phyloP scores from a whole-genome alignment of 2,797 vertebrate genomes.

The Micromesistius poutassou region DNA sequence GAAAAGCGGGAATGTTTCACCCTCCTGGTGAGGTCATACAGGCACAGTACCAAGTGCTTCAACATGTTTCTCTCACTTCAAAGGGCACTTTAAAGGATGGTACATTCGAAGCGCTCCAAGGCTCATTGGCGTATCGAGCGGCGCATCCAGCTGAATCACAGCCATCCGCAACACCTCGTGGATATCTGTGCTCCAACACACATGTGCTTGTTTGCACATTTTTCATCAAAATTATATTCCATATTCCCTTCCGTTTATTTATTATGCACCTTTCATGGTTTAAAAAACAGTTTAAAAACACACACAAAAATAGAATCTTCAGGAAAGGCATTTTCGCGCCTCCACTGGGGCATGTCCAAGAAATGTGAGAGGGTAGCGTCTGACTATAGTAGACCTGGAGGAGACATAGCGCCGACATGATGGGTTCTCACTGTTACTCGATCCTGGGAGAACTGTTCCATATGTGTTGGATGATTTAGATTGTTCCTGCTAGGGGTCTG shows the following conservation, averaged over 20 bases:
- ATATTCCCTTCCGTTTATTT: not conserved
- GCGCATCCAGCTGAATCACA: conserved; percentile 19
- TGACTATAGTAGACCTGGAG: not conserved
- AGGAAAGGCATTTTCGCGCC: not conserved
- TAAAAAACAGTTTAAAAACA: not conserved
- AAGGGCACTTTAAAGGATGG: conserved; percentile 38
- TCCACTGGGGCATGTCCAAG: not conserved
- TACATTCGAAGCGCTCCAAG: conserved; percentile 41
- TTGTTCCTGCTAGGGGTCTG: not conserved
- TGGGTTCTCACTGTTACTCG: not conserved
- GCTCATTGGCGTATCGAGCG: conserved; percentile 25
- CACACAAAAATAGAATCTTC: not conserved
- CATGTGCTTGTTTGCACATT: not conserved
- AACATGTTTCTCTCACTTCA: conserved; percentile 41
- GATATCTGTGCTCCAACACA: conserved; percentile 20
- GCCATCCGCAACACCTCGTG: conserved; percentile 30
- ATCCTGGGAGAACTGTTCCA: not conserved
- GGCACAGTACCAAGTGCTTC: conserved; percentile 38
- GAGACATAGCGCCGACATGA: not conserved
- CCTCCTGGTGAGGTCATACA: conserved; percentile 39
- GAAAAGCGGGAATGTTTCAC: conserved; percentile 9
- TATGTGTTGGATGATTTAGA: not conserved
- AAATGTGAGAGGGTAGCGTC: not conserved
- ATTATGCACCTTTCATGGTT: not conserved
- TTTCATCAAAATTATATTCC: not conserved